Conservation (phyloP, 2,888 invertebrate genomes). For the Meandrusa payeni region DNA sequence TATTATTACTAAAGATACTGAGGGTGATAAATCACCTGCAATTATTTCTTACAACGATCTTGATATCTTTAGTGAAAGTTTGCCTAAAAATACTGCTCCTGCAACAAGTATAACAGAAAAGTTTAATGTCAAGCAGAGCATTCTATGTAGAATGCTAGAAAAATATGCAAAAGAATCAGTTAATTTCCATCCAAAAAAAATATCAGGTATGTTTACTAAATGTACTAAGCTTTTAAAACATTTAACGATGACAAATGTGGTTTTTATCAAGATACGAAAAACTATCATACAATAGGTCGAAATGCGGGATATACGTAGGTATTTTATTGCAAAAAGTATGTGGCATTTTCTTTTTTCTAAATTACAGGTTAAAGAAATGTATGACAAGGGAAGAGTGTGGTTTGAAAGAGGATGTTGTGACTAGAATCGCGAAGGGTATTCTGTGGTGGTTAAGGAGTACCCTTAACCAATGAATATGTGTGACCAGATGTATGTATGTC, state of each 20-base stretch:
- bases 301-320: no score
- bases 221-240: background rate
- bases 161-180: constrained; percentile 45
- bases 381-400: no score
- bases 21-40: constrained; percentile 5
- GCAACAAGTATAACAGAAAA: constrained; percentile 10
- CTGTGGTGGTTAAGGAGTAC: no score
- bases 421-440: no score
- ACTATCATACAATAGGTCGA: no score
- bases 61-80: constrained; percentile 35
- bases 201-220: constrained; percentile 43
- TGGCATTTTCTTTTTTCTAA: no score
- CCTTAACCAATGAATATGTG: no score
- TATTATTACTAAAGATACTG: constrained; percentile 1
- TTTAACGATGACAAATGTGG: background rate
- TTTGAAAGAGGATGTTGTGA: no score
- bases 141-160: constrained; percentile 54
- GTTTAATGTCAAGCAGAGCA: constrained; percentile 38
- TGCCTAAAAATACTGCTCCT: background rate
- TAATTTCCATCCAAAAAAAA: constrained; percentile 37
- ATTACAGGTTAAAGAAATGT: no score
- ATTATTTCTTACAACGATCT: constrained; percentile 40
- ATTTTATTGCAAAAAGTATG: no score
- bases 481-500: no score
- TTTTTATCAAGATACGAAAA: no score